A percentile compares a stretch with the other conserved stretches of the same genome.
Conservation (phyloP, 2,888 invertebrate species). For the Latrodectus elegans region DNA sequence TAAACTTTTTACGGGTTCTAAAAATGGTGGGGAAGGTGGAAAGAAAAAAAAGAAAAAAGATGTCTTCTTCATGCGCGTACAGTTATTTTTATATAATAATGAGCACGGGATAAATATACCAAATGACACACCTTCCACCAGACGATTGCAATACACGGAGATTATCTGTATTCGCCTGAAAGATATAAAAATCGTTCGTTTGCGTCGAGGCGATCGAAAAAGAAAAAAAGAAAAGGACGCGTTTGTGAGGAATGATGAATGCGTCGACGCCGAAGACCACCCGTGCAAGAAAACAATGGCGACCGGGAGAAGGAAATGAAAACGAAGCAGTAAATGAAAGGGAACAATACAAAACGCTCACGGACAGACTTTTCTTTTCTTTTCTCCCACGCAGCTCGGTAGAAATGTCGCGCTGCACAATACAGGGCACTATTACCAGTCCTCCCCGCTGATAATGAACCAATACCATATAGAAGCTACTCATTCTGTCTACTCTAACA, state of each 20-base stretch:
- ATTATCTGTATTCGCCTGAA: constrained; percentile 23
- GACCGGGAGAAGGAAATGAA: neutral
- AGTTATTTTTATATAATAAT: constrained; percentile 41
- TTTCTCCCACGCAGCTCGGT: no score
- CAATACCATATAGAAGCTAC: no score
- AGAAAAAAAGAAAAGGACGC: no score
- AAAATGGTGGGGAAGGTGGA: constrained; percentile 19
- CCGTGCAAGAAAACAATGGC: neutral
- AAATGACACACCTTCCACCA: constrained; percentile 56
- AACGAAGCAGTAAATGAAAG: neutral
- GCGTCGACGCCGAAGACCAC: neutral
- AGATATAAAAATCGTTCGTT: constrained; percentile 24
- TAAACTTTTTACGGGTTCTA: constrained; percentile 64
- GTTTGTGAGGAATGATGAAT: neutral
- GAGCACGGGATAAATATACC: constrained; percentile 52
- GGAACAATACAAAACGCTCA: no score
- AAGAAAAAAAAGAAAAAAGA: neutral
- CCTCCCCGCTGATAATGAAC: no score
- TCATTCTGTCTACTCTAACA: no score
- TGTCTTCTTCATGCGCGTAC: constrained; percentile 22
- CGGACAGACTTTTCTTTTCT: no score
- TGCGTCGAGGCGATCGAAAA: neutral
- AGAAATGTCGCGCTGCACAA: no score
- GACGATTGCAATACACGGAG: constrained; percentile 32
- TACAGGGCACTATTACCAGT: no score